phyloP scores from a whole-genome alignment of 2,888 invertebrate species.

The Cosmia pyralina region DNA sequence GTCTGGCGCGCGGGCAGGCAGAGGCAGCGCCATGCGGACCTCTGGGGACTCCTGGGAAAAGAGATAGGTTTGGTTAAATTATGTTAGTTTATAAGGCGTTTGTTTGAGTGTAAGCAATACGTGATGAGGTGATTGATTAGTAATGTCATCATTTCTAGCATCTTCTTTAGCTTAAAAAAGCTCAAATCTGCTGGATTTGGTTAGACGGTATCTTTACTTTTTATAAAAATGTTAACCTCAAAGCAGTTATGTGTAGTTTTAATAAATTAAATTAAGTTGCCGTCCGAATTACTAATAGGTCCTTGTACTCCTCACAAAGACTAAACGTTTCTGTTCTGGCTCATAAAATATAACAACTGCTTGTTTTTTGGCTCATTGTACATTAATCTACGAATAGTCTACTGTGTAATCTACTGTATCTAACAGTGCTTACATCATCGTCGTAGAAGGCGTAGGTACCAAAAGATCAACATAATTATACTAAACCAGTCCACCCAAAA shows the following conservation, averaged over 20 bases:
- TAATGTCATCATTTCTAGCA: background rate
- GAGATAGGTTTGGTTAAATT: background rate
- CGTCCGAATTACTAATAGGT: slow-evolving; percentile 15
- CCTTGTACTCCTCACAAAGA: slow-evolving; percentile 30
- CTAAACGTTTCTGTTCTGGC: slow-evolving; percentile 50
- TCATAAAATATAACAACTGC: slow-evolving; percentile 56
- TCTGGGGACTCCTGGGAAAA: slow-evolving; percentile 84
- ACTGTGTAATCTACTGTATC: slow-evolving; percentile 33
- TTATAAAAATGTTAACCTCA: background rate
- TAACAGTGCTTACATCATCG: slow-evolving; percentile 49
- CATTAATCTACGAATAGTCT: slow-evolving; percentile 21
- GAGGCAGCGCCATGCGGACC: slow-evolving; percentile 82
- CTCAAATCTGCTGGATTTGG: too few species aligned
- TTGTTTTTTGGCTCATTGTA: slow-evolving; percentile 52
- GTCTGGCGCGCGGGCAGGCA: slow-evolving; percentile 83
- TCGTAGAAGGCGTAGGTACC: background rate
- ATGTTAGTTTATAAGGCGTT: background rate
- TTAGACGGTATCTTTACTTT: too few species aligned
- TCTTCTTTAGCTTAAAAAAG: too few species aligned
- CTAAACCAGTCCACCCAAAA: slow-evolving; percentile 34
- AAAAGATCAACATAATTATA: slow-evolving; percentile 16
- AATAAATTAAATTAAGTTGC: slow-evolving; percentile 17
- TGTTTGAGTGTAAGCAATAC: background rate
- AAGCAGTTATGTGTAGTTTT: background rate
- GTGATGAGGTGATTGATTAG: background rate